Evolutionary conservation across 2,797 vertebrate genomes (phyloP), one percentile per base, ranked within the genome.

Genomic region (Microctenopoma steveboyesi): DNA sequence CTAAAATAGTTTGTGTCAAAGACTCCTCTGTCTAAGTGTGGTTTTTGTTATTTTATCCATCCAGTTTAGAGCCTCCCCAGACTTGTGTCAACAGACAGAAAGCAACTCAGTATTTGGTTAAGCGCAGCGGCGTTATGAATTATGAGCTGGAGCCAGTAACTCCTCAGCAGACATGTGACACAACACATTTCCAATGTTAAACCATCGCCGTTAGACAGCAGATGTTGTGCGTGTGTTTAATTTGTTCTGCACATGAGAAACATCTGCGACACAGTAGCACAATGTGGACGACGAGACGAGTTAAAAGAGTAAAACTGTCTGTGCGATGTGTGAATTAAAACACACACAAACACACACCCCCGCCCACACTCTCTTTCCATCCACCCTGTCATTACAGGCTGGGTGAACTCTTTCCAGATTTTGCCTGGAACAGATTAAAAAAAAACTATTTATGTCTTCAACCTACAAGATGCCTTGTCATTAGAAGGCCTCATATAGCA

Each of bases 391-490:
- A 91, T 90, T 90, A 86, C 0, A 52, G 58, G 57, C 65, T 9
- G 25, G 27, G 76, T 76, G 76, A 42, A 69, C n/a, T 65, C 16
- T 37, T 63, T 77, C 73, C 83, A 78, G 62, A 46, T 68, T 87
- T 75, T 60, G 42, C 51, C 67, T 58, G 40, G 74, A 83, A 42
- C 46, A 45, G 51, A 39, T 59, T 78, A 1, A 2, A 14, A 12
- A 65, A 53, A 62, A n/a, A 18, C 45, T 85, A 88, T 89, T 87
- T 88, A 69, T 85, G 76, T 75, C 77, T 60, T 79, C 49, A 78
- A 81, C 77, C 76, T 83, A n/a, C 10, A 14, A 66, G 40, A 35
- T 3, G 76, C 88, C 89, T 84, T 90, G 87, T 91, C 82, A 90
- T 91, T 91, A 90, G 49, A 67, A 49, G 9, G 33, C 78, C 64